Percentiles rank a stretch among this genome's conserved stretches.
These are phyloP conservation scores for Hyphantria cunea DNA, from an alignment of 1,140 invertebrate genomes.

Conservation along the genomic window DNA sequence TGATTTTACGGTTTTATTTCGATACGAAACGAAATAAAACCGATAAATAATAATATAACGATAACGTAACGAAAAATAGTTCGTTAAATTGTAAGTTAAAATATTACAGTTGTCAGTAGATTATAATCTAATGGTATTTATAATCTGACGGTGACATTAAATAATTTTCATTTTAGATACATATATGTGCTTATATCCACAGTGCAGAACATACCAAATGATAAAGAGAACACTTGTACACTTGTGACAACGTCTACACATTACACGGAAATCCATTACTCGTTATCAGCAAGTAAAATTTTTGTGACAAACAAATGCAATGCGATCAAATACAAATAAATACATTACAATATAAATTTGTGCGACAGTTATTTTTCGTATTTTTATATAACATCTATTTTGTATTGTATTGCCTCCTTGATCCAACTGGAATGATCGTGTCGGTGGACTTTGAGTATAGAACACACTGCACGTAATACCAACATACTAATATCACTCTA, in stretches of 20 bases:
- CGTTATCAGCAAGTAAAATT: slow-evolving; percentile 31
- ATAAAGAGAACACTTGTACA: not conserved
- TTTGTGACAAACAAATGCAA: slow-evolving; percentile 67
- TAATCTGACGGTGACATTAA: slow-evolving; percentile 12
- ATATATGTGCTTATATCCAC: slow-evolving; percentile 56
- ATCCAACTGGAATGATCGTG: slow-evolving; percentile 64
- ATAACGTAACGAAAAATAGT: no score
- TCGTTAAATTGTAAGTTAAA: no score
- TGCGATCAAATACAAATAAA: slow-evolving; percentile 39
- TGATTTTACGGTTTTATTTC: no score
- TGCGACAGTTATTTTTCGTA: slow-evolving; percentile 48
- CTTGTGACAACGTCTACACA: not conserved
- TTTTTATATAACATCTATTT: not conserved
- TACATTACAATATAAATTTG: slow-evolving; percentile 56
- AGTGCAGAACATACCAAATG: slow-evolving; percentile 36
- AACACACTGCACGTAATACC: slow-evolving; percentile 46
- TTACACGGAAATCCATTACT: slow-evolving; percentile 1
- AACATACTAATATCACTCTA: slow-evolving; percentile 59
- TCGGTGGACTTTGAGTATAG: slow-evolving; percentile 43
- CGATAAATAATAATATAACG: no score
- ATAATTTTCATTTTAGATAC: slow-evolving; percentile 39
- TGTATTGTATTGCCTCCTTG: slow-evolving; percentile 37
- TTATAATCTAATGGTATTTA: no score
- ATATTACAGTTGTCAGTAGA: no score
- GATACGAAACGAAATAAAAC: no score